Percentiles rank a stretch among this genome's conserved stretches.
Conservation (phyloP, 2,797 vertebrate species). For the Rhyacichthys aspro region DNA sequence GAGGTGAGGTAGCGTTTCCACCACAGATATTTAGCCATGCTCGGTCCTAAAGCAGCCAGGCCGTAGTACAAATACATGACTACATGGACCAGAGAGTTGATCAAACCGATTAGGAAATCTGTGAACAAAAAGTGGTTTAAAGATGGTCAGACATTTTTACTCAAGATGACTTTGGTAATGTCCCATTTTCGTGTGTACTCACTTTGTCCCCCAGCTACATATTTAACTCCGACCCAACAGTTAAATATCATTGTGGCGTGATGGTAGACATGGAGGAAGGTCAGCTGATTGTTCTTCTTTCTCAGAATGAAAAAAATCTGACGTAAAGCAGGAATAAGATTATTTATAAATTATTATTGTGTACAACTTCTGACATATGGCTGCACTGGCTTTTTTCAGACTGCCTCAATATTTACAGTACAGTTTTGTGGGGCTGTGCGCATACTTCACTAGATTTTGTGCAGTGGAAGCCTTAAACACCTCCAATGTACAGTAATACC, state of each 20-base stretch:
- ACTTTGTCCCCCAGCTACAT: slow-evolving; percentile 95
- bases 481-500: too few species aligned
- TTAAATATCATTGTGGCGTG: slow-evolving; percentile 96
- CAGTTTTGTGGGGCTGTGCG: too few species aligned
- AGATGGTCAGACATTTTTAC: background rate
- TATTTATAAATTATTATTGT: background rate
- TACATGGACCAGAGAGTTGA: slow-evolving; percentile 80
- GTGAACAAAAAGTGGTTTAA: background rate
- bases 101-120: slow-evolving; percentile 79
- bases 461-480: too few species aligned
- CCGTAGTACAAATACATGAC: slow-evolving; percentile 77
- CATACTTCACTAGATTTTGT: too few species aligned
- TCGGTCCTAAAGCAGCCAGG: slow-evolving; percentile 68
- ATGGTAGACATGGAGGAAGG: slow-evolving; percentile 95
- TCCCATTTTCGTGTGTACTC: slow-evolving; percentile 51
- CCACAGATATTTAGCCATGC: slow-evolving; percentile 69
- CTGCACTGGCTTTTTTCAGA: too few species aligned
- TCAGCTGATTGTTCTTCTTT: slow-evolving; percentile 95
- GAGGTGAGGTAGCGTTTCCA: slow-evolving; percentile 79
- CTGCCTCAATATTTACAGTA: too few species aligned
- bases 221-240: slow-evolving; percentile 96
- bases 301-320: slow-evolving; percentile 94
- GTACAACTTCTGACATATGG: too few species aligned
- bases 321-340: background rate
- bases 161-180: background rate